Evolutionary conservation across 2,113 vertebrate species (phyloP).

Genomic region (Zootoca vivipara): DNA sequence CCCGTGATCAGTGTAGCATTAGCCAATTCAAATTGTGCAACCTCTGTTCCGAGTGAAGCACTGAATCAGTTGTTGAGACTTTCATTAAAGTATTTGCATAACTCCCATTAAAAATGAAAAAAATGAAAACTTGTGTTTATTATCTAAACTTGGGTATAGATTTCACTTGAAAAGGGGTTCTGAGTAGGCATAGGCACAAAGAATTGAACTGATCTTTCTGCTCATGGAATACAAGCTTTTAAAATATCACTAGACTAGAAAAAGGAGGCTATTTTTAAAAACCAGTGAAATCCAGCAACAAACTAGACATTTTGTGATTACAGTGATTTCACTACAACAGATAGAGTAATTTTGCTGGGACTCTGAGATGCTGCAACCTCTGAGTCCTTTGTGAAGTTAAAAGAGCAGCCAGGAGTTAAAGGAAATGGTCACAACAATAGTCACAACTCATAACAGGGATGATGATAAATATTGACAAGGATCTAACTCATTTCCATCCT

Average conservation of each 20-base stretch:
- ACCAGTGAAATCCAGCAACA: not conserved
- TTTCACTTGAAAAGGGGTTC: not conserved
- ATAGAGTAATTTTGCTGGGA: not conserved
- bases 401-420: not conserved
- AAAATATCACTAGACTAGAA: not conserved
- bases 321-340: not conserved
- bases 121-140: not conserved
- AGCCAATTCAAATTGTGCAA: not conserved
- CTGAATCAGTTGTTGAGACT: not conserved
- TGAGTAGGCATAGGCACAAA: not conserved
- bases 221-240: not conserved
- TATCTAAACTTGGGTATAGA: not conserved
- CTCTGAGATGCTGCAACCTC: not conserved
- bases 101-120: not conserved
- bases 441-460: slow-evolving; percentile 9
- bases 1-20: not conserved
- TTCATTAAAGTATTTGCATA: not conserved
- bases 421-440: not conserved
- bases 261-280: not conserved
- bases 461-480: not conserved
- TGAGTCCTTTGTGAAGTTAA: not conserved
- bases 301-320: not conserved
- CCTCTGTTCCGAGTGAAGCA: not conserved
- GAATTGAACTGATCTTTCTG: not conserved
- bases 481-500: not conserved